Evolutionary conservation across 2,888 invertebrate species (phyloP).

Genomic region (Ormia ochracea): DNA sequence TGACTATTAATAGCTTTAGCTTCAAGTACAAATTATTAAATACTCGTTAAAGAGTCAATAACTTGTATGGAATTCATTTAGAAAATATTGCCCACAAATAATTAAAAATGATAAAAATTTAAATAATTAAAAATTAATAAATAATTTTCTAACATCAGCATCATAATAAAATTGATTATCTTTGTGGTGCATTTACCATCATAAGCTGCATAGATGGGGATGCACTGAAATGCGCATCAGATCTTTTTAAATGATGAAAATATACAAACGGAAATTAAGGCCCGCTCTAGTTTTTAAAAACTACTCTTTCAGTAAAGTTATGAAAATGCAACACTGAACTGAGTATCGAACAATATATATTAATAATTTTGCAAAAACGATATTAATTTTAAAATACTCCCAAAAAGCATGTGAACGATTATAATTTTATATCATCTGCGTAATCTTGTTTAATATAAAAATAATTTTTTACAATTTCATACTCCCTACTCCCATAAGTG

Average conservation of each 20-base stretch:
- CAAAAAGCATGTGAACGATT: neutral
- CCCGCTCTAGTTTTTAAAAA: too few species aligned
- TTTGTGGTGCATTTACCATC: too few species aligned
- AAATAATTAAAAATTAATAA: neutral
- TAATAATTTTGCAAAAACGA: neutral
- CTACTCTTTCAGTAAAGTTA: too few species aligned
- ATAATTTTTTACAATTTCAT: neutral
- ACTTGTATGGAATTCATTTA: neutral
- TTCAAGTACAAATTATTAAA: slow-evolving; percentile 31
- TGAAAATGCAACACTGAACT: too few species aligned
- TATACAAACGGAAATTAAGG: too few species aligned
- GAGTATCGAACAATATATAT: too few species aligned
- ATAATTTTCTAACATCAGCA: neutral
- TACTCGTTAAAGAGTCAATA: slow-evolving; percentile 22
- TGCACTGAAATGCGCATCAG: too few species aligned
- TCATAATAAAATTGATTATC: too few species aligned
- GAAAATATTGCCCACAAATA: neutral
- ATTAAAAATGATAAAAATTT: neutral
- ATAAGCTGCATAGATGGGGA: too few species aligned
- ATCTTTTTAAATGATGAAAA: too few species aligned
- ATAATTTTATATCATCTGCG: neutral
- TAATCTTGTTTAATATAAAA: neutral
- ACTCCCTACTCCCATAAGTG: neutral
- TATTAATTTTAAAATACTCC: neutral
- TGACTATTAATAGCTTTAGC: slow-evolving; percentile 22